phyloP scores from a whole-genome alignment of 2,888 invertebrate genomes.

The Cerastoderma edule region DNA sequence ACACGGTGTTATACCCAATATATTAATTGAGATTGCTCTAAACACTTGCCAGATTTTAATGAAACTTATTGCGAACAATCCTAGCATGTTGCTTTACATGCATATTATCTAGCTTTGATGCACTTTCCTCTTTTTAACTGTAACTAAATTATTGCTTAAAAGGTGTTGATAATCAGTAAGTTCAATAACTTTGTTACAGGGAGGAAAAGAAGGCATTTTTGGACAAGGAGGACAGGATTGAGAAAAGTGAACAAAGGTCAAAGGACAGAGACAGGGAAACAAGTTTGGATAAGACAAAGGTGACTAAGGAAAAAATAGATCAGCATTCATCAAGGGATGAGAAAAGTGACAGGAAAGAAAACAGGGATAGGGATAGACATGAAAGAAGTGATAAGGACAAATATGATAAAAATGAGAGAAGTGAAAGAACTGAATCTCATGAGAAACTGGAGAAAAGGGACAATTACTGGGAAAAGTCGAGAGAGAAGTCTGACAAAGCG shows the following conservation, averaged over 20 bases:
- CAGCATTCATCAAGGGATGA: constrained; percentile 27
- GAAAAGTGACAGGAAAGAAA: constrained; percentile 37
- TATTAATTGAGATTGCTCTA: too few species aligned
- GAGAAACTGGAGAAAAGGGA: constrained; percentile 40
- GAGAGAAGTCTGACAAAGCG: constrained; percentile 45
- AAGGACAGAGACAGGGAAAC: constrained; percentile 35
- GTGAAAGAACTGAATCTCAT: constrained; percentile 34
- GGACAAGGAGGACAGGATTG: constrained; percentile 37
- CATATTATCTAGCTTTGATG: too few species aligned
- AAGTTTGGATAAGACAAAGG: constrained; percentile 28
- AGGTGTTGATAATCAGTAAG: neutral
- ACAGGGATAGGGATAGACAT: constrained; percentile 26
- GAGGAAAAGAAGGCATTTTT: constrained; percentile 39
- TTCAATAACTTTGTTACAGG: constrained; percentile 23
- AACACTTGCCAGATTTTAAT: too few species aligned
- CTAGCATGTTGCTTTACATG: too few species aligned
- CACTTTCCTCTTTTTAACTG: too few species aligned
- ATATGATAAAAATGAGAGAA: constrained; percentile 9
- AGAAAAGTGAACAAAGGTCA: constrained; percentile 26
- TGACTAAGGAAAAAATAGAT: constrained; percentile 41
- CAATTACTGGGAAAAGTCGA: constrained; percentile 43
- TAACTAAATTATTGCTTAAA: too few species aligned
- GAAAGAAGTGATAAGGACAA: constrained; percentile 43
- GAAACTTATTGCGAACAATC: too few species aligned
- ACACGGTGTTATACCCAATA: too few species aligned